Evolutionary conservation across 2,797 vertebrate genomes (phyloP).

Genomic region (Galagoides demidoff): DNA sequence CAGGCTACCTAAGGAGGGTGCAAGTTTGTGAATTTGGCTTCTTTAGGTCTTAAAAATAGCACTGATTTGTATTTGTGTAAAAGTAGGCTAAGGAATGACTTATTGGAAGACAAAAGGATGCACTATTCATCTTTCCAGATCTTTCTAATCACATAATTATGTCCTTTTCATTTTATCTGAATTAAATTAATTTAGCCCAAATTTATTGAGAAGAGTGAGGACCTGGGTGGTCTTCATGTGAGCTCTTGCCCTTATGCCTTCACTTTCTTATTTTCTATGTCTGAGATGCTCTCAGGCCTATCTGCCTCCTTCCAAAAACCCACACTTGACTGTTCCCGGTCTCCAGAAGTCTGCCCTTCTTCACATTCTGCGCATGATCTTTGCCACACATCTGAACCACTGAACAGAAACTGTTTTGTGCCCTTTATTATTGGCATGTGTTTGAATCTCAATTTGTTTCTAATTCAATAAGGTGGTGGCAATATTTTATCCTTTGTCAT

Average conservation of each 20-base stretch:
- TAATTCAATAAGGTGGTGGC: neutral
- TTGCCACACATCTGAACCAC: neutral
- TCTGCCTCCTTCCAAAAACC: neutral
- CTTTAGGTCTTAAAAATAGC: neutral
- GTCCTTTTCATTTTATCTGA: constrained; percentile 1
- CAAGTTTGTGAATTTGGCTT: neutral
- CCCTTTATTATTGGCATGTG: neutral
- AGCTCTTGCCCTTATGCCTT: neutral
- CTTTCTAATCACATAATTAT: constrained; percentile 14
- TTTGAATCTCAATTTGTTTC: neutral
- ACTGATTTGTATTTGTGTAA: neutral
- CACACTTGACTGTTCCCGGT: neutral
- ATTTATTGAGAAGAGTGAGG: neutral
- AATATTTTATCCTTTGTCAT: constrained; percentile 2
- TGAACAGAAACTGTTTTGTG: neutral
- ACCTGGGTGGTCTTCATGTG: neutral
- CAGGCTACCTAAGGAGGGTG: neutral
- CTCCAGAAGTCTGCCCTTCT: neutral
- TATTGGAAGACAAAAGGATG: neutral
- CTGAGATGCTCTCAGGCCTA: neutral
- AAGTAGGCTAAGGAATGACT: neutral
- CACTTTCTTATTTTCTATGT: neutral
- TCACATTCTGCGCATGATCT: neutral
- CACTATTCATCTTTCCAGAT: neutral
- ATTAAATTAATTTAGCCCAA: neutral